A percentile compares a stretch with the other conserved stretches of the same genome.
Conservation (phyloP, 2,888 invertebrate genomes). For the Brachynemurus nebulosus region DNA sequence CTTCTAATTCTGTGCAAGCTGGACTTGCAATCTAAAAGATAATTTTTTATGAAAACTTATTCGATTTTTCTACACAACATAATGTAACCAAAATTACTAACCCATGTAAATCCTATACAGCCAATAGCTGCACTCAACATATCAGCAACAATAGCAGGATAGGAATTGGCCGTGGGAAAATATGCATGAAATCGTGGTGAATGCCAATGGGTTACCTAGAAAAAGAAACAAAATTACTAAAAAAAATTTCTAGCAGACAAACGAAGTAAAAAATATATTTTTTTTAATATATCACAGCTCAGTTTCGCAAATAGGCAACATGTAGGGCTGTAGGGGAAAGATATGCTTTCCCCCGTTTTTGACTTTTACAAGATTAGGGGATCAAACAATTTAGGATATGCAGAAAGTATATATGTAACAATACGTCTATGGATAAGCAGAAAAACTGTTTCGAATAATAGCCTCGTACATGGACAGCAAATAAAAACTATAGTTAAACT, state of each 20-base stretch:
- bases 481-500: no score
- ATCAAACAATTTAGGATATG: no score
- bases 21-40: conserved; percentile 72
- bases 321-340: no score
- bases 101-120: conserved; percentile 95
- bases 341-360: no score
- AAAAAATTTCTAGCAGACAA: background rate
- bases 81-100: conserved; percentile 35
- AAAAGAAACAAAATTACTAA: conserved; percentile 13
- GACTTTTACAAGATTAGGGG: no score
- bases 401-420: no score
- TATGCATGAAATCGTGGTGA: conserved; percentile 93
- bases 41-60: background rate
- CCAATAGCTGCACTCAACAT: conserved; percentile 91
- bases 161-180: conserved; percentile 87
- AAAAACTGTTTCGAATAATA: no score
- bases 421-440: no score
- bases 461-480: no score
- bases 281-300: no score
- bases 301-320: no score
- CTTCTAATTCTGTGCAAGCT: conserved; percentile 90
- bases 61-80: background rate
- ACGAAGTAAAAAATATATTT: background rate
- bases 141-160: conserved; percentile 87
- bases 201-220: conserved; percentile 83